phyloP scores from a whole-genome alignment of 2,888 invertebrate species.

The Allacma fusca region DNA sequence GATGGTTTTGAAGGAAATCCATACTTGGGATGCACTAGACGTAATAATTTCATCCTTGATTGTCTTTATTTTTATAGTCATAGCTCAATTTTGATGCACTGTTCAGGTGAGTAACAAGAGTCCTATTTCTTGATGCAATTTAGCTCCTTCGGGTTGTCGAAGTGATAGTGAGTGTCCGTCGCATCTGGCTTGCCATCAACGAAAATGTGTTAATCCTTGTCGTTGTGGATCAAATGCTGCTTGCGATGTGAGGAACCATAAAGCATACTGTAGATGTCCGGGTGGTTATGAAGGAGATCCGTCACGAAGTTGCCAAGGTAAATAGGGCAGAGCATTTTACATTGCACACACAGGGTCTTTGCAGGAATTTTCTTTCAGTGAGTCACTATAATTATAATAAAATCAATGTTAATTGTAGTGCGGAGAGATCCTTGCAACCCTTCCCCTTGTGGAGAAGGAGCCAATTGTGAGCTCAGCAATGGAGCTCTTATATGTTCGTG shows the following conservation, averaged over 20 bases:
- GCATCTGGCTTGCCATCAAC: constrained; percentile 79
- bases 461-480: constrained; percentile 63
- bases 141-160: constrained; percentile 75
- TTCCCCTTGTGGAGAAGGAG: constrained; percentile 56
- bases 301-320: constrained; percentile 48
- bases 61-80: not conserved
- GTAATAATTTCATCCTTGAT: constrained; percentile 64
- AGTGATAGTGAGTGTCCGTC: constrained; percentile 77
- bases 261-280: constrained; percentile 82
- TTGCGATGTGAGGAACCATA: constrained; percentile 79
- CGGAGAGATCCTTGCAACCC: constrained; percentile 66
- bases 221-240: constrained; percentile 78
- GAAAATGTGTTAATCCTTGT: constrained; percentile 82
- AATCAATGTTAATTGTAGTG: not conserved
- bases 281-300: constrained; percentile 79
- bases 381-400: no score
- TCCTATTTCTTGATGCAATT: not conserved
- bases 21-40: constrained; percentile 75
- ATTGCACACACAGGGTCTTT: no score
- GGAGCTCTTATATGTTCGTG: constrained; percentile 79
- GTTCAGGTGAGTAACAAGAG: not conserved
- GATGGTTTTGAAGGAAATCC: constrained; percentile 80
- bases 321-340: constrained; percentile 77
- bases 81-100: no score
- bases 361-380: no score